Evolutionary conservation across 1,140 invertebrate species (phyloP), one percentile per base, ranked within the genome.

Genomic region (Drosophila pachea): DNA sequence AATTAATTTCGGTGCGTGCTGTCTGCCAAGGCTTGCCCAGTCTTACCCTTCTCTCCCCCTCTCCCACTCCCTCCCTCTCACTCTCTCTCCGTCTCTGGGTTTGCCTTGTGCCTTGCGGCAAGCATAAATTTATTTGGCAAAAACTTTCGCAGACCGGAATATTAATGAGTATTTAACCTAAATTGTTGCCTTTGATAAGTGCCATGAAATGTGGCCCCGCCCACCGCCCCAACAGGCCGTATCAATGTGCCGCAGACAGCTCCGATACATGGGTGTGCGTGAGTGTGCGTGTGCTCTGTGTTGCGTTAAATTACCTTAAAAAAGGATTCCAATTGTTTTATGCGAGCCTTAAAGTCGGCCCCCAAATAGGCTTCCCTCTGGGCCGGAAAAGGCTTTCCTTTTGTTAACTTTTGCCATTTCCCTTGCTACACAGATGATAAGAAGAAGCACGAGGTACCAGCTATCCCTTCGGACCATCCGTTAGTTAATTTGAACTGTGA

Each of bases 101-200:
- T 16, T 47, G 73, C 68, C 66, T 86, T 64, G 65, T 76, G 81
- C 69, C 78, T 60, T 62, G 67, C 67, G 78, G 78, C 78, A 68
- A 68, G 82, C 81, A 86, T 86, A 86, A 81, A 86, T 86, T 86
- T 86, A 86, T 86, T 86, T 86, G 81, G 74, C 82, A 86, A 86
- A 86, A 86, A 86, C 65, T 86, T 86, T 86, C 65, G 82, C 81
- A 86, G 81, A 86, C 81, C 82, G 82, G 81, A 86, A 86, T 86
- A 86, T 86, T 86, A 86, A 86, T 86, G 81, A 86, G 81, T 86
- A 86, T 86, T 86, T 86, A 86, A 86, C 81, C 81, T 86, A 86
- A 86, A 86, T 86, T 86, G 81, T 86, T 86, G 81, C 81, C 81
- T 86, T 86, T 86, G 82, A 86, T 86, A 86, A 86, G 81, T 86